Base-by-base conservation (phyloP, 2,113 vertebrate species). In the Hipposideros armiger region DNA sequence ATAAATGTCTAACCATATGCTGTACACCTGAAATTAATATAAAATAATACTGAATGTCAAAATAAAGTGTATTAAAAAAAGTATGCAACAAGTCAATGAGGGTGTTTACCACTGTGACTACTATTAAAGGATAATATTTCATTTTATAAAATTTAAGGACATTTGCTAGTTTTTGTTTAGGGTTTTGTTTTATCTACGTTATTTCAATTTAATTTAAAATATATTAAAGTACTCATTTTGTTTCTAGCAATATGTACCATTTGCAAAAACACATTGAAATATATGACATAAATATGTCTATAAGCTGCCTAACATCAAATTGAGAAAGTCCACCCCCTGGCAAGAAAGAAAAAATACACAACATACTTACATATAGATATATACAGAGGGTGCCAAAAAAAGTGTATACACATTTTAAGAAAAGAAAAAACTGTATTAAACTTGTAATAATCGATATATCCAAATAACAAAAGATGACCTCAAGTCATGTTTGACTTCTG, bases 181-280 rank as follows among this genome's bases (percentile, higher is more conserved):
- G 40, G 50, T 77, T 83, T 13, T 52, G 2, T 56, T 87, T 9
- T 69, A 56, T 11, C 14, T 70, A 45, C 52, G 30, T 60, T 86
- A 81, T 66, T 91, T 95, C 24, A 32, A 60, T 66, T 72, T 90
- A 36, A 72, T 82, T 72, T 82, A 67, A 83, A 74, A 76, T 67
- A 40, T 7, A 80, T 17, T 42, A 42, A 58, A 76, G 22, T 58
- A 66, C 26, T 78, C n/a, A 80, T 20, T 95, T 90, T 54, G 42
- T n/a, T 11, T 36, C 22, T 62, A 72, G 28, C 4, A 76, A 69
- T 28, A 72, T 32, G 19, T 20, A 70, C 36, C 2, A 91, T 17
- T 81, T 81, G 22, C 24, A 40, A 9, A 82, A 80, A 67, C 24
- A 67, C 17, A 26, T 40, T 36, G 14, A 19, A 69, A 73, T 36